Base-by-base conservation (phyloP, 2,888 invertebrate genomes). In the Pristionchus japonicus region DNA sequence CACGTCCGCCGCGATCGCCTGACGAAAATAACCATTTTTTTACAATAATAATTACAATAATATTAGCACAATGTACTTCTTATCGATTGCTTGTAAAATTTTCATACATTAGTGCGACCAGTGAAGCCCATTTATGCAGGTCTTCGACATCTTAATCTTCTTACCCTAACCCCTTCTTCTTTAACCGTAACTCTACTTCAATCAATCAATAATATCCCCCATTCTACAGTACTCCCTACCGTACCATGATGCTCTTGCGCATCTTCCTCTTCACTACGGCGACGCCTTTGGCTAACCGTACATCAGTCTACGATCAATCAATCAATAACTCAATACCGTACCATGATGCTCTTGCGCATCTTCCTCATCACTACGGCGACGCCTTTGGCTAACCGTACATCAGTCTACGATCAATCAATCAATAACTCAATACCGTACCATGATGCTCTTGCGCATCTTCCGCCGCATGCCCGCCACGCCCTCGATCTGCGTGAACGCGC, bases 401-500 rank as follows among this genome's bases (percentile, higher is more conserved):
- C 23, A 52, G 23, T 52, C 52, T 4, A 17, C 52, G 17, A 52
- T 23, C 52, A n/a, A n/a, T n/a, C n/a, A 49, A 49, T 49, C 49
- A 49, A 49, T 6, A 49, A 49, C 1, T 7, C 2, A 11, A 49
- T 1, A 34, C 7, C 83, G 15, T 34, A 86, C 86, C 86, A 86
- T 86, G n/a, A 86, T 86, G 17, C 86, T 86, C 86, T 34, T 67
- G 3, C 86, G 17, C 77, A 87, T 80, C 40, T 77, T 80, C 57
- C 57, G 57, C 80, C 77, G 23, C 87, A 87, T 40, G 0, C 40
- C 52, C 27, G 27, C 57, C 23, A 77, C 88, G 43, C 89, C 87
- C 15, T 90, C 89, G 43, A 92, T 89, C 61, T 92, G 91, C 2
- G 88, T 74, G 82, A 91, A 92, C 40, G 90, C 89, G 15, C 91